Evolutionary conservation across 1,140 invertebrate genomes (phyloP).

Genomic region (Solen grandis): DNA sequence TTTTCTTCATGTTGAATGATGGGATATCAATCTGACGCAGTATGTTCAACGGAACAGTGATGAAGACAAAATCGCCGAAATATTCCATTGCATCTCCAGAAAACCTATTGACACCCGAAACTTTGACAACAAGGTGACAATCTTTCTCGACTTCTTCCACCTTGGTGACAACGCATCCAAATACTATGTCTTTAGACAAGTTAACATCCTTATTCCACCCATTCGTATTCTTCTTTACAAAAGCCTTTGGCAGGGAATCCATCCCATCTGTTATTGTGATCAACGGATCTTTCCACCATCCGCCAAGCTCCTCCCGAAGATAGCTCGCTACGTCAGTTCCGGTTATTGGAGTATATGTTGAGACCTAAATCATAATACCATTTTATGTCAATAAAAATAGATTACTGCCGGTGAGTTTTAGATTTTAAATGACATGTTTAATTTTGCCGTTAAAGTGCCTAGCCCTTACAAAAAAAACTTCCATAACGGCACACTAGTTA

Average conservation of each 20-base stretch:
- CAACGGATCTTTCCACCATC: conserved; percentile 47
- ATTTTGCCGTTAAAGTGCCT: too few species aligned
- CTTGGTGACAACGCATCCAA: conserved; percentile 38
- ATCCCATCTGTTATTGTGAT: conserved; percentile 55
- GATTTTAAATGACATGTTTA: too few species aligned
- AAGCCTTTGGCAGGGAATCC: conserved; percentile 50
- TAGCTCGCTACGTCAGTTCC: conserved; percentile 38
- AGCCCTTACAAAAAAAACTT: too few species aligned
- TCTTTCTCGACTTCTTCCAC: conserved; percentile 22
- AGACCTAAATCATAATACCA: conserved; percentile 47
- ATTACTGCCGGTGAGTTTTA: too few species aligned
- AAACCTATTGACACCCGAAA: background rate
- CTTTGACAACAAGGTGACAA: too few species aligned
- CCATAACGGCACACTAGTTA: too few species aligned
- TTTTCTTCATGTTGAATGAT: background rate
- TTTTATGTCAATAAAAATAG: too few species aligned
- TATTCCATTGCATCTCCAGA: conserved; percentile 26
- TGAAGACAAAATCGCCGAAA: conserved; percentile 54
- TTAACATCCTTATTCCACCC: conserved; percentile 50
- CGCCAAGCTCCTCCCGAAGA: too few species aligned
- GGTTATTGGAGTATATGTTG: conserved; percentile 35
- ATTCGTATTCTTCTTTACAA: conserved; percentile 29
- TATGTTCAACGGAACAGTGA: too few species aligned
- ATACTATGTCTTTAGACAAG: too few species aligned
- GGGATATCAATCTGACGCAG: conserved; percentile 45